These are phyloP conservation scores for Axinella damicornis DNA, from an alignment of 37 sponge, comb jelly and placozoan species.

Conservation along the genomic window DNA sequence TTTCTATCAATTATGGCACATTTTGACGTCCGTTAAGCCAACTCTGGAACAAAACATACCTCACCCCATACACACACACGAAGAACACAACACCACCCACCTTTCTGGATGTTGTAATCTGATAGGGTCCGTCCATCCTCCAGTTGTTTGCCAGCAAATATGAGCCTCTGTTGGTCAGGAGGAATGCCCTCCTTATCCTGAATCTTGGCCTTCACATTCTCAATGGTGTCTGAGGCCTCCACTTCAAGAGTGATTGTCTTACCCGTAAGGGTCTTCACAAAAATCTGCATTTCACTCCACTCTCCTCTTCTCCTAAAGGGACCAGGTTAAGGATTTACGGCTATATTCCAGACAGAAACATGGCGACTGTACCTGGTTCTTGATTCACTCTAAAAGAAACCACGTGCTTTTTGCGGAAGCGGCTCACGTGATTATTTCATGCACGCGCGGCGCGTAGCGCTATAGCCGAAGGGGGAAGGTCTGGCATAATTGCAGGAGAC, in stretches of 20 bases:
- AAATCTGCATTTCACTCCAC: conserved; percentile 97
- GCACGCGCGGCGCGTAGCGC: too few species aligned
- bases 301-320: not conserved
- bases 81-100: conserved; percentile 13
- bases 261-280: conserved; percentile 97
- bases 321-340: too few species aligned
- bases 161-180: conserved; percentile 83
- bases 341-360: too few species aligned
- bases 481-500: too few species aligned
- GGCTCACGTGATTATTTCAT: too few species aligned
- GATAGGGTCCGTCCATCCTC: conserved; percentile 89
- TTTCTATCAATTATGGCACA: too few species aligned
- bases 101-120: conserved; percentile 92
- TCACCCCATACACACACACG: not conserved
- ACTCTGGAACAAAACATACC: too few species aligned
- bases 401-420: too few species aligned
- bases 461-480: too few species aligned
- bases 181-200: conserved; percentile 88
- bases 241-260: conserved; percentile 99
- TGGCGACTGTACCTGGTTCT: too few species aligned
- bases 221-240: conserved; percentile 60
- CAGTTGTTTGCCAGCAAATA: conserved; percentile 88
- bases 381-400: too few species aligned
- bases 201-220: conserved; percentile 78
- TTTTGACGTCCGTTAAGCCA: too few species aligned